These are phyloP conservation scores for Vombatus ursinus DNA, from an alignment of 2,113 vertebrate species.

Conservation along the genomic window DNA sequence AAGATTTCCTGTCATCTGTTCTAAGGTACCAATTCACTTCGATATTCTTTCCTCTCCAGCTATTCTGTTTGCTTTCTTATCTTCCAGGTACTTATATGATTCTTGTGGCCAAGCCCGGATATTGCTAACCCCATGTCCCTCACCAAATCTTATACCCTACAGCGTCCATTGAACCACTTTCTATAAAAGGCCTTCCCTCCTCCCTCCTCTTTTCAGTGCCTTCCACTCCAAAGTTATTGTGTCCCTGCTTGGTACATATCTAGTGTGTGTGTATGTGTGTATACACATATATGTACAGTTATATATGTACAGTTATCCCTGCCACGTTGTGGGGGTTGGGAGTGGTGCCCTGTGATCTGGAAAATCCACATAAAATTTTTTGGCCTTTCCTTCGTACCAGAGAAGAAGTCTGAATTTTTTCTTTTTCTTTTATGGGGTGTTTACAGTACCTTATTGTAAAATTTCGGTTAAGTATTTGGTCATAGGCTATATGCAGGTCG, in stretches of 20 bases:
- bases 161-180: not conserved
- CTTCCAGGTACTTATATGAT: not conserved
- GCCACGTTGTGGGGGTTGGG: too few relatives aligned
- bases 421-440: not conserved
- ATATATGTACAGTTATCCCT: too few relatives aligned
- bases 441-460: not conserved
- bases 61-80: not conserved
- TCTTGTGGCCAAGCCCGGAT: not conserved
- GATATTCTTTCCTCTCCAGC: not conserved
- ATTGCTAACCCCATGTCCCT: not conserved
- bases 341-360: too few relatives aligned
- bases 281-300: too few relatives aligned
- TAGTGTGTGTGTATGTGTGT: not conserved
- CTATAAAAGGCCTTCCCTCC: not conserved
- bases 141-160: not conserved
- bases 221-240: not conserved
- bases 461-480: not conserved
- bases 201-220: not conserved
- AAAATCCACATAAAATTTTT: too few relatives aligned
- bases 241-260: not conserved
- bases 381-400: not conserved
- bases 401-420: not conserved
- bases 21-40: not conserved
- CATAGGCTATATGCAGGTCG: not conserved
- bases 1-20: not conserved